Base-by-base conservation (phyloP, 2,888 invertebrate genomes). In the Drosophila nigritarsus region DNA sequence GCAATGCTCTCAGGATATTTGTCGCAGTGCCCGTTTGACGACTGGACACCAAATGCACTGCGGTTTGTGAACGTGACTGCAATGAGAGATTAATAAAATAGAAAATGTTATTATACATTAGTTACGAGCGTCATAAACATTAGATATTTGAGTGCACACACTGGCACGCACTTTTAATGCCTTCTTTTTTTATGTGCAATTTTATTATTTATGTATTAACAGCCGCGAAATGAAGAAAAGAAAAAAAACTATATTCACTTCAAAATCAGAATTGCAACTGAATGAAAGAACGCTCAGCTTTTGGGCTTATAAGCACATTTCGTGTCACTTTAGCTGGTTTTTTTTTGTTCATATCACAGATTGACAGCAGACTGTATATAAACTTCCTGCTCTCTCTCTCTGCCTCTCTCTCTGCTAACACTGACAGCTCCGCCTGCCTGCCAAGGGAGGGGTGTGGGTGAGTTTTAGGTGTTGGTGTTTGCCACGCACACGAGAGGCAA, bases 21-120 rank as follows among this genome's bases (percentile, higher is more conserved):
- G 98, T 97, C 6, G 98, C 98, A 15, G 97, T 97, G 20, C 98
- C 98, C 0, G 98, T 97, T 92, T 98, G 97, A 87, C 99, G 95
- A 83, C 97, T 97, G 63, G 98, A 98, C 74, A 99, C 99, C 92
- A 99, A 94, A 94, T 99, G 99, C 2, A 99, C 96, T 2, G 99
- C 97, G 8, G 98, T 97, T 93, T 99, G 99, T 87, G 97, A 96
- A 75, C 97, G 96, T 73, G 98, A 96, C 99, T 99, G 80, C 11
- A 83, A 85, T 3, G 50, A 61, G 30, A 42, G 27, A 27, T 42
- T 13, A 53, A 59, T 32, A 38, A 36, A 40, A 32, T 55, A 11
- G 11, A 20, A 13, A 1, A 42, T 0, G 5, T 5, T 20, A 20
- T 20, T 42, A 11, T 11, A 11, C 5, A 42, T 38, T 50, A 54